A percentile compares a stretch with the other conserved stretches of the same genome.
phyloP scores from a whole-genome alignment of 2,113 vertebrate species.

The Ctenomys sociabilis region DNA sequence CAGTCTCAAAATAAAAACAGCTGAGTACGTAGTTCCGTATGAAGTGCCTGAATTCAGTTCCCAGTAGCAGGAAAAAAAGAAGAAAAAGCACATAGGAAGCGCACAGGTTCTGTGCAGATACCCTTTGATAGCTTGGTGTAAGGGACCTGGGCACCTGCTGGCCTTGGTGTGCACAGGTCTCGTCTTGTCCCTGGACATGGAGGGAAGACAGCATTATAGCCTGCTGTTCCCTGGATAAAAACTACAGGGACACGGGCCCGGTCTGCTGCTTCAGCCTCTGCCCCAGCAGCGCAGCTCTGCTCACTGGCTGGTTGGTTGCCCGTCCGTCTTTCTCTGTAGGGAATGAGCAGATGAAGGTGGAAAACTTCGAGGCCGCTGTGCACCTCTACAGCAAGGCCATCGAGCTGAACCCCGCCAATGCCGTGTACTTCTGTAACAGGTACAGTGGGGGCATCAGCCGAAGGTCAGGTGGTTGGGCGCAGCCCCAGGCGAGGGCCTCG shows the following conservation, averaged over 20 bases:
- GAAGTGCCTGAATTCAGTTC: not conserved
- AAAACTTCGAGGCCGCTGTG: conserved; percentile 94
- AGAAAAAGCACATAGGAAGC: not conserved
- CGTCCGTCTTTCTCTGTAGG: conserved; percentile 81
- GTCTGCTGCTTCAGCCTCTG: not conserved
- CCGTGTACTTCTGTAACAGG: conserved; percentile 99
- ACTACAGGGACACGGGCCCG: not conserved
- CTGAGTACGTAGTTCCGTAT: not conserved
- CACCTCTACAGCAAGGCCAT: conserved; percentile 96
- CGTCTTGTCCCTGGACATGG: fast-evolving
- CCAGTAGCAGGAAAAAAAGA: not conserved
- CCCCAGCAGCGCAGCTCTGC: not conserved
- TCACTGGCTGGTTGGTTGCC: too few species aligned
- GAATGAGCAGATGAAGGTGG: conserved; percentile 97
- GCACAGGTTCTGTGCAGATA: not conserved
- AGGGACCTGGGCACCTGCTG: not conserved
- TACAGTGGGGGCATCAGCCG: conserved; percentile 66
- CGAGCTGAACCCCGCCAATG: conserved; percentile 93
- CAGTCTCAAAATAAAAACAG: not conserved
- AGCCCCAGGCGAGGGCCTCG: not conserved
- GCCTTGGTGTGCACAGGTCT: not conserved
- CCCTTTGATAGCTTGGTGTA: not conserved
- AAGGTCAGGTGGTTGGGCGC: too few species aligned
- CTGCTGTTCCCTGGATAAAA: not conserved
- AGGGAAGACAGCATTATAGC: too few species aligned